These are phyloP conservation scores for Seriola aureovittata DNA, from an alignment of 2,113 vertebrate species.

Conservation along the genomic window DNA sequence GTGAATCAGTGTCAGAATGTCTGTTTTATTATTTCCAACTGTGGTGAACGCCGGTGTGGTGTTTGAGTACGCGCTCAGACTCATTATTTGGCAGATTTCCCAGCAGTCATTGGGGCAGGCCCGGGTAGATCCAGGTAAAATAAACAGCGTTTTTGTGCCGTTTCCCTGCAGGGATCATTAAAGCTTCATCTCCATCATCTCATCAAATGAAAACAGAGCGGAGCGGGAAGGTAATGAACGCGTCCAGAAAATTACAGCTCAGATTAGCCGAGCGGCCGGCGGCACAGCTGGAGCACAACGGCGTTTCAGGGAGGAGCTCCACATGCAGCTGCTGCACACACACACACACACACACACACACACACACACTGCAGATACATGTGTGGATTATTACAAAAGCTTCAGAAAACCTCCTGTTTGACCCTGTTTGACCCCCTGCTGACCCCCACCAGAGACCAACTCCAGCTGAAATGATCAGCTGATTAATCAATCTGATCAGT, in stretches of 20 bases:
- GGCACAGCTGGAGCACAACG: not conserved
- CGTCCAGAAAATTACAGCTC: not conserved
- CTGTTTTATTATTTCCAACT: too few relatives aligned
- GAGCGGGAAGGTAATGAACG: not conserved
- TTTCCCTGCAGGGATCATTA: not conserved
- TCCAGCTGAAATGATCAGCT: too few relatives aligned
- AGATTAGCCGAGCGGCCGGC: not conserved
- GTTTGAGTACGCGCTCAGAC: too few relatives aligned
- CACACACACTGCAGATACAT: too few relatives aligned
- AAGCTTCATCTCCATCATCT: slow-evolving; percentile 2
- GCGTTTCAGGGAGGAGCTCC: not conserved
- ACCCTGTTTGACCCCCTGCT: too few relatives aligned
- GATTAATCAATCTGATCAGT: too few relatives aligned
- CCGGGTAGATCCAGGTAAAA: not conserved
- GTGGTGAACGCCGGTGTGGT: too few relatives aligned
- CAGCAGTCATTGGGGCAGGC: not conserved
- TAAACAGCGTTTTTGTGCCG: not conserved
- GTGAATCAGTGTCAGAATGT: too few relatives aligned
- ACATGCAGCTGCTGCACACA: not conserved
- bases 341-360: too few relatives aligned
- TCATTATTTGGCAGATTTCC: not conserved
- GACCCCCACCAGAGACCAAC: too few relatives aligned
- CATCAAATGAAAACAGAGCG: not conserved
- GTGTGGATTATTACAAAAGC: too few relatives aligned
- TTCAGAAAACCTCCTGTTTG: too few relatives aligned